phyloP scores from a whole-genome alignment of 2,797 vertebrate species.

The Ispidina lecontei region DNA sequence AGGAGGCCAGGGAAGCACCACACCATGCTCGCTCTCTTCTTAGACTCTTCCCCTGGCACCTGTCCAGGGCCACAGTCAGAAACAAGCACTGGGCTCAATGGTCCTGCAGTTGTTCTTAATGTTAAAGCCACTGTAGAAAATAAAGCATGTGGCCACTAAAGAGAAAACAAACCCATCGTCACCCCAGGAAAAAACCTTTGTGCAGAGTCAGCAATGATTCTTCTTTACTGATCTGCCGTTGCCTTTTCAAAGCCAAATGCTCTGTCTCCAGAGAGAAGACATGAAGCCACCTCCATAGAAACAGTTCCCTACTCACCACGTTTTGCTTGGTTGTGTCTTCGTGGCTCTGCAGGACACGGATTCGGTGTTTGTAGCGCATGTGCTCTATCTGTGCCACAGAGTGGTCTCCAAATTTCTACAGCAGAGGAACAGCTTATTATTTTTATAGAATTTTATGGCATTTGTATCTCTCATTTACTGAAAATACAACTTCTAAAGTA shows the following conservation, averaged over 20 bases:
- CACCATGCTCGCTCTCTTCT: not conserved
- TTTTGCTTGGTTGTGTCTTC: slow-evolving; percentile 96
- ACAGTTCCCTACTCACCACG: slow-evolving; percentile 79
- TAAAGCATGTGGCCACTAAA: not conserved
- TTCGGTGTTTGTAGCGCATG: slow-evolving; percentile 90
- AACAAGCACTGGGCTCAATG: not conserved
- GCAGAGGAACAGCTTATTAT: not conserved
- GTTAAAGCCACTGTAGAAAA: not conserved
- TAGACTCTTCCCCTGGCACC: not conserved
- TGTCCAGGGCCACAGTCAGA: not conserved
- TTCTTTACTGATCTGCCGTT: not conserved
- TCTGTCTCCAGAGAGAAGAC: not conserved
- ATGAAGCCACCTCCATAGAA: not conserved
- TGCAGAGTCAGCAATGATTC: not conserved
- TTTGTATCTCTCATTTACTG: not conserved
- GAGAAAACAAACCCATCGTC: not conserved
- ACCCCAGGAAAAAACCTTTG: not conserved
- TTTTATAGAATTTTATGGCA: not conserved
- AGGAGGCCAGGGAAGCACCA: not conserved
- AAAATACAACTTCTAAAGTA: not conserved
- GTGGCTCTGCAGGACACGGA: slow-evolving; percentile 90
- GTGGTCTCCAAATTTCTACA: slow-evolving; percentile 91
- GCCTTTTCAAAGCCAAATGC: not conserved
- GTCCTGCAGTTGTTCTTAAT: not conserved
- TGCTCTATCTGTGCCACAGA: slow-evolving; percentile 90